Evolutionary conservation across 2,113 vertebrate species (phyloP), one percentile per base, ranked within the genome.

Genomic region (Rhizomys pruinosus): DNA sequence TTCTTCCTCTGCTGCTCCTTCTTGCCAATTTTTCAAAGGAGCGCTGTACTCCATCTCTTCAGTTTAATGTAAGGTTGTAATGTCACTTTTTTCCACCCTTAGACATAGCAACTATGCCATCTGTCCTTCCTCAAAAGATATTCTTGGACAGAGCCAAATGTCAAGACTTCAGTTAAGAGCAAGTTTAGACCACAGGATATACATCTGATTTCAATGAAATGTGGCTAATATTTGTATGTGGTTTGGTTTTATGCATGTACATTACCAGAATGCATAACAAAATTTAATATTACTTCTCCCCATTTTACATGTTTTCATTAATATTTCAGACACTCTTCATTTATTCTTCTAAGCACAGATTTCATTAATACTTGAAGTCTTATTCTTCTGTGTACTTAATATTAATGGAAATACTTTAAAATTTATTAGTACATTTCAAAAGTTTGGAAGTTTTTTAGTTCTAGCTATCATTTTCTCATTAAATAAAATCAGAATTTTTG

Each of bases 101-200:
- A 29, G 92, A 74, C 29, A 95, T 4, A 91, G 76, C 22, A 91
- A 34, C 27, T 90, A 52, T 64, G 64, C 15, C 44, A 78, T 86
- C 6, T 63, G 61, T 78, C 37, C 84, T 91, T 89, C 72, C 55
- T 72, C 82, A 88, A 90, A 94, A 87, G 66, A 74, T 59, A 47
- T 39, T 96, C 93, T 82, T 64, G 23, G 59, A 82, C 84, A 57
- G 42, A 16, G 89, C 8, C n/a, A 92, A 93, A 95, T 42, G 82
- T 91, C 52, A 93, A 91, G 61, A 95, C 44, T 27, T 88, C 68
- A 90, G 39, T 96, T 87, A 74, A 47, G 77, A 90, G 77, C 9
- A 61, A 84, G 32, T 73, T 73, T 74, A 95, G 79, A 85, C 52
- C 66, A 84, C 47, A 76, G 5, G 13, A 76, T 42, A 47, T 25